phyloP scores from a whole-genome alignment of 2,797 vertebrate genomes.

The Anguilla obscura region DNA sequence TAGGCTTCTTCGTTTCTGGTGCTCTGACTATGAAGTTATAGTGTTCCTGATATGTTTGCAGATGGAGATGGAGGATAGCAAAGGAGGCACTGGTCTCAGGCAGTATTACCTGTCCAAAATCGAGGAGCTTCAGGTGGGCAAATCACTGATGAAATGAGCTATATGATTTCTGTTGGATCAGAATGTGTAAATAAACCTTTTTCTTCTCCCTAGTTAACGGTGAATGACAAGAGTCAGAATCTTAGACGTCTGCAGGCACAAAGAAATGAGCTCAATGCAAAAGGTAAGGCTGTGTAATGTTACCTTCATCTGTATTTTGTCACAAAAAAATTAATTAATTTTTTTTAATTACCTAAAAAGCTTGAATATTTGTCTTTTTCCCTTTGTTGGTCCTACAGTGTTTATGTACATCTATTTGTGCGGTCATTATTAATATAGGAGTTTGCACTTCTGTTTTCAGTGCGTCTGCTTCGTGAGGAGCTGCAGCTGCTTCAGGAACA shows the following conservation, averaged over 20 bases:
- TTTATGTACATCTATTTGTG: not conserved
- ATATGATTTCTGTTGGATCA: not conserved
- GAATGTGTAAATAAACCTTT: not conserved
- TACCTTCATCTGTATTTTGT: not conserved
- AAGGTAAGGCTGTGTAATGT: constrained; percentile 71
- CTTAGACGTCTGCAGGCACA: constrained; percentile 93
- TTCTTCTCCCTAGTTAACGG: constrained; percentile 79
- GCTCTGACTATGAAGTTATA: not conserved
- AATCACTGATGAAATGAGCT: too few relatives aligned
- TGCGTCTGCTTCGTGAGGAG: constrained; percentile 92
- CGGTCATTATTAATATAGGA: not conserved
- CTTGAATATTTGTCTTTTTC: not conserved
- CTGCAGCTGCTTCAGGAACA: constrained; percentile 96
- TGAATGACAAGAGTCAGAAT: constrained; percentile 97
- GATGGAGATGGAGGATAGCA: constrained; percentile 96
- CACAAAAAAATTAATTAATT: not conserved
- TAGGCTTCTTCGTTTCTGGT: not conserved
- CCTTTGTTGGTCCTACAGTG: not conserved
- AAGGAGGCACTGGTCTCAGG: constrained; percentile 88
- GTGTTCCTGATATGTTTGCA: constrained; percentile 49
- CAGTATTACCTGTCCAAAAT: constrained; percentile 98
- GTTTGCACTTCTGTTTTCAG: constrained; percentile 57
- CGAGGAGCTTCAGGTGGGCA: constrained; percentile 91
- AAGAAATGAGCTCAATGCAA: constrained; percentile 95
- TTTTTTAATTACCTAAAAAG: too few relatives aligned